Percentiles rank a stretch among this genome's conserved stretches.
phyloP scores from a whole-genome alignment of 2,888 invertebrate genomes.

The Dryocosmus kuriphilus region DNA sequence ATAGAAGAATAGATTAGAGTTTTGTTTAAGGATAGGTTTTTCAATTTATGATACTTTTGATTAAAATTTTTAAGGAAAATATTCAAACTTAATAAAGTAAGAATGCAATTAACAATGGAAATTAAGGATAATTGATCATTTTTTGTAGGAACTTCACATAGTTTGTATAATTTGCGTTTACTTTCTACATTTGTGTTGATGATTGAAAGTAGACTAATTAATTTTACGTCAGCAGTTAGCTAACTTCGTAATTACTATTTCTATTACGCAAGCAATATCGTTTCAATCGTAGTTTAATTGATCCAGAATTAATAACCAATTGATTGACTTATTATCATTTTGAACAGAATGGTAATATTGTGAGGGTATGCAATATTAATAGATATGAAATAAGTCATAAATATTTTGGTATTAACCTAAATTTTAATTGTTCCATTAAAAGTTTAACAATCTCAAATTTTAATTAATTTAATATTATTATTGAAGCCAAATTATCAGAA shows the following conservation, averaged over 20 bases:
- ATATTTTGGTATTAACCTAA: no score
- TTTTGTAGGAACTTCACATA: neutral
- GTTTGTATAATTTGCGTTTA: neutral
- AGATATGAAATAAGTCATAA: no score
- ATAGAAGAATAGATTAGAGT: neutral
- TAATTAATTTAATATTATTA: no score
- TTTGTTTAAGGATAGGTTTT: neutral
- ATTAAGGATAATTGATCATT: neutral
- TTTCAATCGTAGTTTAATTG: neutral
- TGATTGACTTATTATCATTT: neutral
- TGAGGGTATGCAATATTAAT: no score
- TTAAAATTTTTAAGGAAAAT: neutral
- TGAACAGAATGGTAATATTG: neutral
- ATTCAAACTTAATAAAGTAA: no score
- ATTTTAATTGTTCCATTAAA: no score
- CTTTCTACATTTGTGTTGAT: conserved; percentile 10
- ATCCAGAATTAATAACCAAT: neutral
- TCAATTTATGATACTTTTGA: neutral
- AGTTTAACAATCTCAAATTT: no score
- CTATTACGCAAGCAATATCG: neutral
- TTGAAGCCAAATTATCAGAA: no score
- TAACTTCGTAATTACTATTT: conserved; percentile 23
- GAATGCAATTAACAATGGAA: no score
- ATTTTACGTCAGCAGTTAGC: conserved; percentile 18
- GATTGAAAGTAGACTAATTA: conserved; percentile 30